Percentiles rank a stretch among this genome's conserved stretches.
phyloP scores from a whole-genome alignment of 2,888 invertebrate genomes.

The Phyllotreta cruciferae region DNA sequence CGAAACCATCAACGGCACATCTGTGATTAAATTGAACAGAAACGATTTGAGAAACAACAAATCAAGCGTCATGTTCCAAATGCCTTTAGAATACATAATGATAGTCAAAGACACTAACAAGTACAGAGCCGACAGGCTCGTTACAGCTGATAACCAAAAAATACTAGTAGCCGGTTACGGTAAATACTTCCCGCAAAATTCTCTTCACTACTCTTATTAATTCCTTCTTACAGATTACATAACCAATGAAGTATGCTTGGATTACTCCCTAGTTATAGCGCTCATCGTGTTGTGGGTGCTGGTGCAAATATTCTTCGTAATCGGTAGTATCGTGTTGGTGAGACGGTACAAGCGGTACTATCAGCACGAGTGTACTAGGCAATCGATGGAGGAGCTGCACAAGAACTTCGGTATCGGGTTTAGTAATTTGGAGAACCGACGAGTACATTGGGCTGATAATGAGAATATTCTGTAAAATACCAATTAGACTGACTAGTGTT shows the following conservation, averaged over 20 bases:
- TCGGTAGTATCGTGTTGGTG: constrained; percentile 64
- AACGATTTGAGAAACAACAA: constrained; percentile 41
- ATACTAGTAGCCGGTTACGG: constrained; percentile 67
- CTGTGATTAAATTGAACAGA: constrained; percentile 44
- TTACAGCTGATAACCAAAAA: constrained; percentile 68
- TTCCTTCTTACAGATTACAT: constrained; percentile 50
- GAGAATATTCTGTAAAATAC: constrained; percentile 39
- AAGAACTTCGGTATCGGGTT: constrained; percentile 72
- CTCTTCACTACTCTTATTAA: background rate
- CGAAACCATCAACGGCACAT: constrained; percentile 47
- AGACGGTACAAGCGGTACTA: constrained; percentile 64
- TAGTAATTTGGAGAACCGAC: constrained; percentile 68
- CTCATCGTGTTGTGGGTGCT: constrained; percentile 62
- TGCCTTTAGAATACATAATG: constrained; percentile 66
- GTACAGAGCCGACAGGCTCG: constrained; percentile 68
- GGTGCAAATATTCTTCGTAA: constrained; percentile 65
- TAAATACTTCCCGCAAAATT: constrained; percentile 46
- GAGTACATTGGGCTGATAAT: constrained; percentile 74
- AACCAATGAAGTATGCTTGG: constrained; percentile 58
- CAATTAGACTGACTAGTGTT: background rate
- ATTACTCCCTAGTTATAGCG: constrained; percentile 67
- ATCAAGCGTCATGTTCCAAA: constrained; percentile 50
- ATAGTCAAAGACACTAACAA: constrained; percentile 64
- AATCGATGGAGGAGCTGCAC: constrained; percentile 60
- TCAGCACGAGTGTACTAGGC: constrained; percentile 59